Evolutionary conservation across 1,140 invertebrate species (phyloP), one percentile per base, ranked within the genome.

Genomic region (Cydia amplana): DNA sequence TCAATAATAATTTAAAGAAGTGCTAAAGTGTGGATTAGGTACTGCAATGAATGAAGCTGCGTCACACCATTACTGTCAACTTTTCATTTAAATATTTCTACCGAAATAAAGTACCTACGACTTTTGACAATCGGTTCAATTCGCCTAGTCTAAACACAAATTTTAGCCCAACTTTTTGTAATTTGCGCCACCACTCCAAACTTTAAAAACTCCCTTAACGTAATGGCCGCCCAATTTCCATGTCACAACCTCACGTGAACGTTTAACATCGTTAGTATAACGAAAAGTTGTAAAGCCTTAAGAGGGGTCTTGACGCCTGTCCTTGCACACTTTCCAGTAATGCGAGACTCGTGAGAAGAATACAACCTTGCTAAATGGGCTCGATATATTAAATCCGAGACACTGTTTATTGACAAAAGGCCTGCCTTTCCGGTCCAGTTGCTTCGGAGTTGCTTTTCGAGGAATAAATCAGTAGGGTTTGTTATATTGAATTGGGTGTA

Each of bases 271-370:
- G 65, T 70, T 70, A 70, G 32, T 70, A 70, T 43, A 36, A 79
- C 55, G 65, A 78, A 60, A 80, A 80, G 77, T 79, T 82, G 73
- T 64, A 75, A 80, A 79, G 74, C 73, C 74, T 79, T 78, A 64
- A 77, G 65, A 74, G 75, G 72, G 76, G 64, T 80, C 75, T 74
- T 75, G 78, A 78, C 76, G 75, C 64, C 49, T 78, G 67, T 80
- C 75, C 81, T 77, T 80, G 75, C 78, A 78, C 79, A 77, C 73
- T 80, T 79, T 74, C 70, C 72, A 60, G 79, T 82, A 82, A 82
- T 79, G 74, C 74, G 79, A 82, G 80, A 82, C 81, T 82, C 81
- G 81, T 82, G 81, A 78, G 81, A 79, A 77, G 81, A 82, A 82
- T 82, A 79, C 77, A 74, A 32, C 28, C 60, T 74, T 28, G 28